Base-by-base conservation (phyloP, 1,140 invertebrate genomes). In the Drosophila nannoptera region DNA sequence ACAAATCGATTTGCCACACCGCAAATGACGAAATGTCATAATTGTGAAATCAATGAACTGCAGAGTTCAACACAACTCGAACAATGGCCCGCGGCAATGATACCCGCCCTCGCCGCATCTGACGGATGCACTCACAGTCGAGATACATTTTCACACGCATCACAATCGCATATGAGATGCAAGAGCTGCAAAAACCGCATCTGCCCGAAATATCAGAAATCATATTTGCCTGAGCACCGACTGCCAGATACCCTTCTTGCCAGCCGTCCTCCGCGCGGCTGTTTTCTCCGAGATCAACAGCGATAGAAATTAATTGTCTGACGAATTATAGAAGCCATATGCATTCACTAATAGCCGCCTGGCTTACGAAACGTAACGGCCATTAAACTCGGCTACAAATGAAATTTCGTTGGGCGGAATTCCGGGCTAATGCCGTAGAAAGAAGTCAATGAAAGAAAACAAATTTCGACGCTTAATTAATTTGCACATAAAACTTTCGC, bases 401-500 rank as follows among this genome's bases (percentile, higher is more conserved):
- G 70, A 78, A 84, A 78, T 81, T 77, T 73, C 70, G 69, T 69
- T 73, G 22, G 62, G 64, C 77, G 73, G 69, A 81, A 80, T 81
- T 80, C 65, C 73, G 62, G 64, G 58, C 59, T 62, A 73, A 75
- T 65, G 60, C 71, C 64, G 43, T 70, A 65, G 46, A 48, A 59
- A 46, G 54, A 55, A 52, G 49, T 67, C 73, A 75, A 75, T 70
- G 69, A 73, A 73, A 59, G 73, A 54, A 36, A 64, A 55, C 38
- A 64, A 55, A 53, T 66, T 54, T 58, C 54, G 52, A 77, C 70
- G 66, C 69, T 77, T 61, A 74, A 77, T 86, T 84, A 86, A 86
- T 86, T 86, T 68, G 64, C 54, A 48, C 65, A 77, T 75, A 75
- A 69, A 81, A 87, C 77, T 86, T 86, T 86, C 82, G 74, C 77